These are phyloP conservation scores for Myioborus miniatus DNA, from an alignment of 2,797 vertebrate genomes.

Conservation along the genomic window DNA sequence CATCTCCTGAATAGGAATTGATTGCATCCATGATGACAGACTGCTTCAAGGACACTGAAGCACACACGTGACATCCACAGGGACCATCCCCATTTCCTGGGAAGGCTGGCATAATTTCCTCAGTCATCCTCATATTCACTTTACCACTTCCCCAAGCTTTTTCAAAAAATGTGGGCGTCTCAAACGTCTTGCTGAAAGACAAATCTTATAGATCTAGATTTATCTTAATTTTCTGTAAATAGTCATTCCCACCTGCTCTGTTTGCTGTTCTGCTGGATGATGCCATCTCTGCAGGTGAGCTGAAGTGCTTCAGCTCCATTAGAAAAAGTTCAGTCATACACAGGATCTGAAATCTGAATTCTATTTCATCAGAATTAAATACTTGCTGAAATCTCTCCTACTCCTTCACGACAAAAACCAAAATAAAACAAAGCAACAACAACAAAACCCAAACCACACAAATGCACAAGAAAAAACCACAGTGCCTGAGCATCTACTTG, in stretches of 20 bases:
- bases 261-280: background rate
- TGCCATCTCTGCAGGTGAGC: background rate
- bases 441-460: background rate
- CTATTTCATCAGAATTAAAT: background rate
- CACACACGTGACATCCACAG: background rate
- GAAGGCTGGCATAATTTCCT: background rate
- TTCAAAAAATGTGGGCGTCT: background rate
- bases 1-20: background rate
- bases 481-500: background rate
- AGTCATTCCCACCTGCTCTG: background rate
- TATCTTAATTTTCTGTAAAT: background rate
- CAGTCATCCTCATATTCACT: background rate
- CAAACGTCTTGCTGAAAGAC: background rate
- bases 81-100: background rate
- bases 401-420: background rate
- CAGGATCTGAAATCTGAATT: background rate
- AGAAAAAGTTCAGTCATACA: background rate
- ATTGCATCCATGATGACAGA: constrained; percentile 10
- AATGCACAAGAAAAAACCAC: accelerated
- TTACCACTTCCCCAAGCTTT: background rate
- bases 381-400: background rate
- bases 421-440: background rate
- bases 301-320: background rate
- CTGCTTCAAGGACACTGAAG: constrained; percentile 19
- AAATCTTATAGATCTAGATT: background rate